phyloP scores from a whole-genome alignment of 2,888 invertebrate species.

The Molorchus minor region DNA sequence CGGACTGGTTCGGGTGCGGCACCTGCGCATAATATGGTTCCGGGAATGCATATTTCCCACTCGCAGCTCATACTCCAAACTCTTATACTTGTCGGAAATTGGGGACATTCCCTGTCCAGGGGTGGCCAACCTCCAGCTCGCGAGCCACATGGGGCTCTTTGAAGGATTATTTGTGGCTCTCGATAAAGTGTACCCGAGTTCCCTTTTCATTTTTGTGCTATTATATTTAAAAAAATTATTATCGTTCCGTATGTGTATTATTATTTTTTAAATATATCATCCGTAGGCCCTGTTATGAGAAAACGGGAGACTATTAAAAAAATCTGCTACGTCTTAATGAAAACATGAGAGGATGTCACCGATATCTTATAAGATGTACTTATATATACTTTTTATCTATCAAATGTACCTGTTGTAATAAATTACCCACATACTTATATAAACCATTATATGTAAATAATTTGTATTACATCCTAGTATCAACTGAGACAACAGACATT shows the following conservation, averaged over 20 bases:
- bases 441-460: constrained; percentile 12
- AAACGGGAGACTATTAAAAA: background rate
- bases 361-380: background rate
- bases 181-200: too few relatives aligned
- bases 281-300: background rate
- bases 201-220: background rate
- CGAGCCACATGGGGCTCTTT: background rate
- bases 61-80: too few relatives aligned
- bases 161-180: background rate
- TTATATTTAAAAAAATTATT: background rate
- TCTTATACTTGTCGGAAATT: background rate
- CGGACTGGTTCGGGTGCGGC: too few relatives aligned
- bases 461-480: background rate
- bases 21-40: too few relatives aligned
- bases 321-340: too few relatives aligned
- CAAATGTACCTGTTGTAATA: constrained; percentile 8
- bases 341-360: background rate
- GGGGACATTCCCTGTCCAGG: background rate
- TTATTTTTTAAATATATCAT: background rate
- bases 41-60: too few relatives aligned
- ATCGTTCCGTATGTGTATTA: background rate
- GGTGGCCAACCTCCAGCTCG: background rate
- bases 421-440: constrained; percentile 10
- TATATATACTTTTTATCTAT: too few relatives aligned
- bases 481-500: background rate